These are phyloP conservation scores for Enteromius paludinosus DNA, from an alignment of 2,797 vertebrate genomes.

Conservation along the genomic window DNA sequence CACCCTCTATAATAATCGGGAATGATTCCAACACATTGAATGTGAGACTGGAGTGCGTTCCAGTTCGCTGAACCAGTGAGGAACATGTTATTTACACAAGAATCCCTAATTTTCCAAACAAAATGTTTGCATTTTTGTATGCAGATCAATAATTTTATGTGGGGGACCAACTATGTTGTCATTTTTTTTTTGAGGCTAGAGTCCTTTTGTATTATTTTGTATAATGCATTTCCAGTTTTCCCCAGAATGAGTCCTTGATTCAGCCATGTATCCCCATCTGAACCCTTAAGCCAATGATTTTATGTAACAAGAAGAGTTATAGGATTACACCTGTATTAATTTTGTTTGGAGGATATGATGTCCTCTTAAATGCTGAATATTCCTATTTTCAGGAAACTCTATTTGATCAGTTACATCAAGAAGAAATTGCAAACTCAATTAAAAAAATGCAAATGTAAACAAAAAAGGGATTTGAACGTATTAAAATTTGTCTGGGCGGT, in stretches of 20 bases:
- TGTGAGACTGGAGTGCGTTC: background rate
- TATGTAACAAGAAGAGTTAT: constrained; percentile 37
- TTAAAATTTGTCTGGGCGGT: background rate
- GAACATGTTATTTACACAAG: background rate
- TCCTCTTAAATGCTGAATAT: constrained; percentile 14
- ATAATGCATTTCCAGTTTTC: background rate
- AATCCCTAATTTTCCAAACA: background rate
- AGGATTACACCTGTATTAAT: constrained; percentile 48
- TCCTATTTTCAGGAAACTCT: background rate
- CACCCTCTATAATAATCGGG: constrained; percentile 2
- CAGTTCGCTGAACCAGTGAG: background rate
- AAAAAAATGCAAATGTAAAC: background rate
- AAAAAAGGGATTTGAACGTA: background rate
- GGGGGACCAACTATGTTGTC: background rate
- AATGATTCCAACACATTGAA: background rate
- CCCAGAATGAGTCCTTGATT: constrained; percentile 10
- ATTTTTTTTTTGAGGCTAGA: background rate
- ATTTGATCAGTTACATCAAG: background rate
- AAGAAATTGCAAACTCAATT: background rate
- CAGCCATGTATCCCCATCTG: constrained; percentile 5
- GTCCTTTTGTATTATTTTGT: background rate
- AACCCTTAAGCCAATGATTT: constrained; percentile 24
- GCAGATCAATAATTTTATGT: background rate
- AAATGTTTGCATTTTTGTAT: background rate
- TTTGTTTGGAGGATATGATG: constrained; percentile 39